These are phyloP conservation scores for Ips typographus DNA, from an alignment of 1,140 invertebrate species.

Conservation along the genomic window DNA sequence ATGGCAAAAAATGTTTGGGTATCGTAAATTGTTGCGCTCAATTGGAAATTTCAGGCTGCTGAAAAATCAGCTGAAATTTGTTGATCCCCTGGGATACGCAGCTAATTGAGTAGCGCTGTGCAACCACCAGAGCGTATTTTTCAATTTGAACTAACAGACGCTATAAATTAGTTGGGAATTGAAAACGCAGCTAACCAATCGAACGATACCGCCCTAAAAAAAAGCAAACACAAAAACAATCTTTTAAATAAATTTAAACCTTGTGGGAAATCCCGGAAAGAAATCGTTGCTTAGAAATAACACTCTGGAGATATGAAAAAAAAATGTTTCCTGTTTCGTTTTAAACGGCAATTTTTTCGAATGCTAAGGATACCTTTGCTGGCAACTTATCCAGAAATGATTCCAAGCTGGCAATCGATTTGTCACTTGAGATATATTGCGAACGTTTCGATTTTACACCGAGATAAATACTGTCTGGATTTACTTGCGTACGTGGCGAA, in stretches of 20 bases:
- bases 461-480: neutral
- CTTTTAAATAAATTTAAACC: no score
- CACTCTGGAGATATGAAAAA: no score
- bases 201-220: no score
- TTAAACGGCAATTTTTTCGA: no score
- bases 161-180: slow-evolving; percentile 3
- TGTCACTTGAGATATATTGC: slow-evolving; percentile 3
- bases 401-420: neutral
- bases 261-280: no score
- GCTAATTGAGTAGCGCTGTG: slow-evolving; percentile 4
- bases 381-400: neutral
- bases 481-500: slow-evolving; percentile 2
- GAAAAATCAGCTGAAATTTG: slow-evolving; percentile 3
- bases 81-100: neutral
- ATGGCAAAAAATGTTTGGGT: neutral
- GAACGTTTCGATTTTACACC: slow-evolving; percentile 2
- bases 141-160: neutral
- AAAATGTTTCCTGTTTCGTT: no score
- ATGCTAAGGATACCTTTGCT: neutral
- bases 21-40: slow-evolving; percentile 1
- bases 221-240: no score
- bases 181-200: neutral
- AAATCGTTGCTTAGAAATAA: no score
- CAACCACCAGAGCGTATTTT: slow-evolving; percentile 4
- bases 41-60: neutral